These are phyloP conservation scores for Galagoides demidoff DNA, from an alignment of 2,797 vertebrate species.

Conservation along the genomic window DNA sequence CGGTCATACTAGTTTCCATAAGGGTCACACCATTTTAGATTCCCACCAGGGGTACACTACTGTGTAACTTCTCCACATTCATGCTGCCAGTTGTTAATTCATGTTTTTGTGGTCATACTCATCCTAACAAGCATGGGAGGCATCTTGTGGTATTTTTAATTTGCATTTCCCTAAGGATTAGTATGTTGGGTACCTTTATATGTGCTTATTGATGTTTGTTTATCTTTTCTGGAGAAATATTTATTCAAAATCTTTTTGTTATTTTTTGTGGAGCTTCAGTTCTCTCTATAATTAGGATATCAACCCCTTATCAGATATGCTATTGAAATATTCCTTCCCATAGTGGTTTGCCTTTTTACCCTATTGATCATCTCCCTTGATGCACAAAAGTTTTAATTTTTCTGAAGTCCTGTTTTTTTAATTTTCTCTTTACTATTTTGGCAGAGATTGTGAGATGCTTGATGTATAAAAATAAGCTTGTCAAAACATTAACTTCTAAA, in stretches of 20 bases:
- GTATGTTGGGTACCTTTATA: not conserved
- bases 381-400: not conserved
- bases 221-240: not conserved
- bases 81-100: not conserved
- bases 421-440: not conserved
- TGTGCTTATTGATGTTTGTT: too few species aligned
- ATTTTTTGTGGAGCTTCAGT: not conserved
- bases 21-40: not conserved
- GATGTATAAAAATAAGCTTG: not conserved
- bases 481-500: not conserved
- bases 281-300: not conserved
- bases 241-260: not conserved
- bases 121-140: not conserved
- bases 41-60: not conserved
- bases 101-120: not conserved
- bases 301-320: not conserved
- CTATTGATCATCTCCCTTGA: too few species aligned
- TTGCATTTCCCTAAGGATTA: not conserved
- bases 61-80: not conserved
- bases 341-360: not conserved
- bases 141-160: too few species aligned
- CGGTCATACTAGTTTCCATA: not conserved
- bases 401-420: not conserved
- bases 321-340: not conserved
- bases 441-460: not conserved